These are phyloP conservation scores for Pristionchus arcanus DNA, from an alignment of 2,888 invertebrate species.

Conservation along the genomic window DNA sequence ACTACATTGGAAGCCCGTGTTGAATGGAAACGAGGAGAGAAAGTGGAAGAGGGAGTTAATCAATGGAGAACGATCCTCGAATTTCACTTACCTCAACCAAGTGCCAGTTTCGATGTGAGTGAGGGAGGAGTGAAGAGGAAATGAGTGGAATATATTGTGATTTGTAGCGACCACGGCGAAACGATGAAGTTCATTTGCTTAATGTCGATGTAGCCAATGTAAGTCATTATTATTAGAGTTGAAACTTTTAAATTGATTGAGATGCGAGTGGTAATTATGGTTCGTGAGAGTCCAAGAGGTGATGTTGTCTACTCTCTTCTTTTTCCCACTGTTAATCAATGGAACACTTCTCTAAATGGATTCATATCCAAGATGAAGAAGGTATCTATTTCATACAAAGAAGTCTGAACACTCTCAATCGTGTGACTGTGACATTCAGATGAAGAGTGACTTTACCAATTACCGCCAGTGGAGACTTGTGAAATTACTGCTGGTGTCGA, in stretches of 20 bases:
- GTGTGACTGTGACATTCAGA: background rate
- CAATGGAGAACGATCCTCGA: background rate
- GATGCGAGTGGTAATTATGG: background rate
- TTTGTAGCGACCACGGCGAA: conserved; percentile 24
- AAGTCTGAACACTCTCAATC: too few species aligned
- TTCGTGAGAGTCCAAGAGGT: conserved; percentile 19
- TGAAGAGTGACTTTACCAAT: background rate
- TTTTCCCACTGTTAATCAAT: conserved; percentile 10
- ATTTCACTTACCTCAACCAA: conserved; percentile 23
- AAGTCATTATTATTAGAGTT: background rate
- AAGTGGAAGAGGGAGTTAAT: background rate
- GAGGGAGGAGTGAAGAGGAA: background rate
- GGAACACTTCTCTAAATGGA: background rate
- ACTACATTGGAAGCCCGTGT: background rate
- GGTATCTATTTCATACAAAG: background rate
- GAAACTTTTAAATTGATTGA: background rate
- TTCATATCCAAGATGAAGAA: background rate
- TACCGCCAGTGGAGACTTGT: conserved; percentile 12
- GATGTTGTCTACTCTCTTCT: conserved; percentile 39
- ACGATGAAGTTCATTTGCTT: conserved; percentile 5
- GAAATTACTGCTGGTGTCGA: background rate
- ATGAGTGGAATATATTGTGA: too few species aligned
- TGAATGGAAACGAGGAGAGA: conserved; percentile 1
- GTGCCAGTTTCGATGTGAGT: conserved; percentile 34
- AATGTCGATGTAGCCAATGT: conserved; percentile 12